Conservation (phyloP, 2,797 vertebrate species). For the Pseudocheirus occidentalis region DNA sequence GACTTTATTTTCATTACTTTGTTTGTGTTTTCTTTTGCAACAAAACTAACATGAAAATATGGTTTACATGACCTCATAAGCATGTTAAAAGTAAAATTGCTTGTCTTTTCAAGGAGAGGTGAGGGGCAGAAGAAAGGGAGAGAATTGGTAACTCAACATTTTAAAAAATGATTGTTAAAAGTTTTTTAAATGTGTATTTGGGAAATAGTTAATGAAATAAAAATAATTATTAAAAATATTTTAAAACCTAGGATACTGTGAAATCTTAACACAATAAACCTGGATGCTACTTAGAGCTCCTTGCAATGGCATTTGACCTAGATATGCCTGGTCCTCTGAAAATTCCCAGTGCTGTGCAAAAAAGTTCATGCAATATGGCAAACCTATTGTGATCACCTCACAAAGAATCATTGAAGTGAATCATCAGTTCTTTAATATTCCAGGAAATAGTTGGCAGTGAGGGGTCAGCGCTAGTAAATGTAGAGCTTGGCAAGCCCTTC, state of each 20-base stretch:
- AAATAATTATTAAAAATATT: neutral
- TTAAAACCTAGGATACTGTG: neutral
- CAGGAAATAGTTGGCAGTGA: constrained; percentile 32
- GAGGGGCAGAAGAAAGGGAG: neutral
- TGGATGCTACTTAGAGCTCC: neutral
- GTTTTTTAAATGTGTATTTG: neutral
- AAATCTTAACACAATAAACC: neutral
- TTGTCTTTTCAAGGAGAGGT: neutral
- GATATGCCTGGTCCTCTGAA: neutral
- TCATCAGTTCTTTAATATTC: constrained; percentile 6
- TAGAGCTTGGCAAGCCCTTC: constrained; percentile 47
- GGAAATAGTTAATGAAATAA: neutral
- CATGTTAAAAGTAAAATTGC: neutral
- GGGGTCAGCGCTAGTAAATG: constrained; percentile 12
- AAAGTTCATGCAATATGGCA: neutral
- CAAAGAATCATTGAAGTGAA: constrained; percentile 13
- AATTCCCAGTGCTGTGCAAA: neutral
- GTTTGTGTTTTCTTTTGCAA: neutral
- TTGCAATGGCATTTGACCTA: neutral
- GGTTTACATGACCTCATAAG: neutral
- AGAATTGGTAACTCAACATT: neutral
- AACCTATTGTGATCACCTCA: neutral
- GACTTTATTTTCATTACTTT: neutral
- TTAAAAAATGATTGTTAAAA: neutral
- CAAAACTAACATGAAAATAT: neutral